Base-by-base conservation (phyloP, 92 coral and sea anemone species). In the Porites lobata region DNA sequence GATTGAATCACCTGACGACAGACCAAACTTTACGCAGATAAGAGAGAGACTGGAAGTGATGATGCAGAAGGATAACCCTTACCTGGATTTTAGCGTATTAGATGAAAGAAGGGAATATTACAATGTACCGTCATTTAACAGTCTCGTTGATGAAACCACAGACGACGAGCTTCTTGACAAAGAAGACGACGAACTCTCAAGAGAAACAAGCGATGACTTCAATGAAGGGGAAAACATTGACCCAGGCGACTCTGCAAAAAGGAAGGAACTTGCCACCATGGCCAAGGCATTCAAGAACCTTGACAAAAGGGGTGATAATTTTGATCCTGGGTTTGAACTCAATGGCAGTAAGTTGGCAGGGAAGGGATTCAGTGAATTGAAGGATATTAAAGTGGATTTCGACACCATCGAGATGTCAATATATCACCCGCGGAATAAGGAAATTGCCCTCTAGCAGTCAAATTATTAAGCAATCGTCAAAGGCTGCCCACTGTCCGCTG, bases 71-170 rank as follows among this genome's bases (percentile, higher is more conserved):
- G 96, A 95, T 54, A 95, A 91, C 22, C 90, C 98, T 3, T 95
- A 95, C 80, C 89, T 95, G 66, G 94, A 95, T 83, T 94, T 94
- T 43, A 87, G 91, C 76, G 88, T 77, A 38, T 70, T 87, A 63
- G 98, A 95, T 82, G 98, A 93, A 81, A 66, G 94, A 43, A 72
- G 90, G 18, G 93, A 90, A 61, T 95, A 88, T 82, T 95, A 95
- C 69, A 91, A 92, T 32, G 98, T 93, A 26, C 96, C 98, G 22
- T 95, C 98, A 21, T 95, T 92, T 74, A 88, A 93, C 85, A 95
- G 98, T 61, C 81, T 82, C 64, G 65, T 69, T 7, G 91, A 92
- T n/a, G 91, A 77, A 64, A 64, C 79, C n/a, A 50, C 72, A 1
- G 92, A 86, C 13, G 94, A 93, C 50, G 89, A 91, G 15, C 77